phyloP scores from a whole-genome alignment of 2,888 invertebrate species.

The Pseudanteris insignis region DNA sequence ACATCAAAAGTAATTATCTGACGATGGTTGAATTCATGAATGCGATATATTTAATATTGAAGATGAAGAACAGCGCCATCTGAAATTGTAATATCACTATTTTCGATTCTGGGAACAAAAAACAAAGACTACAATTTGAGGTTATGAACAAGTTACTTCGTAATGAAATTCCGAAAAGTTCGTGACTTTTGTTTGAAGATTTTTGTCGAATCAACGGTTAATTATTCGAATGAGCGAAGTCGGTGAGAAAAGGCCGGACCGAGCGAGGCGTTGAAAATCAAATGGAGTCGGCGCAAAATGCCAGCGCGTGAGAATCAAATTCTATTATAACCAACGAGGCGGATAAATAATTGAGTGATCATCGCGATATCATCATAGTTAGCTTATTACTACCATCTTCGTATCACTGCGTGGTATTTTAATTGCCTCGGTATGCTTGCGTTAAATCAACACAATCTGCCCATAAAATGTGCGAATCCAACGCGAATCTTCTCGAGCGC shows the following conservation, averaged over 20 bases:
- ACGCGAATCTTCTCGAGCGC: slow-evolving; percentile 1
- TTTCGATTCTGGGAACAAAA: no score
- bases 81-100: no score
- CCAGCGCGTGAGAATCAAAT: slow-evolving; percentile 29
- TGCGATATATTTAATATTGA: no score
- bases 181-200: no score
- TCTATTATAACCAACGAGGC: slow-evolving; percentile 21
- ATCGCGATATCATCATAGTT: slow-evolving; percentile 34
- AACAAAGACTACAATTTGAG: no score
- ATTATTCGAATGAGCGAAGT: no score
- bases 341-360: slow-evolving; percentile 39
- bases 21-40: no score
- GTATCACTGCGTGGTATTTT: slow-evolving; percentile 34
- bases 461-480: slow-evolving; percentile 14
- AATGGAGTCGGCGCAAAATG: slow-evolving; percentile 12
- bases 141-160: no score
- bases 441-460: slow-evolving; percentile 22
- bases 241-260: slow-evolving; percentile 3
- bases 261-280: slow-evolving; percentile 2
- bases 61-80: no score
- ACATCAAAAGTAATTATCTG: no score
- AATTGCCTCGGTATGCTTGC: slow-evolving; percentile 32
- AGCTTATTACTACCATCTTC: slow-evolving; percentile 31
- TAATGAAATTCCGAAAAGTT: no score
- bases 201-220: no score